Evolutionary conservation across 2,888 invertebrate species (phyloP).

Genomic region (Ditula angustiorana): DNA sequence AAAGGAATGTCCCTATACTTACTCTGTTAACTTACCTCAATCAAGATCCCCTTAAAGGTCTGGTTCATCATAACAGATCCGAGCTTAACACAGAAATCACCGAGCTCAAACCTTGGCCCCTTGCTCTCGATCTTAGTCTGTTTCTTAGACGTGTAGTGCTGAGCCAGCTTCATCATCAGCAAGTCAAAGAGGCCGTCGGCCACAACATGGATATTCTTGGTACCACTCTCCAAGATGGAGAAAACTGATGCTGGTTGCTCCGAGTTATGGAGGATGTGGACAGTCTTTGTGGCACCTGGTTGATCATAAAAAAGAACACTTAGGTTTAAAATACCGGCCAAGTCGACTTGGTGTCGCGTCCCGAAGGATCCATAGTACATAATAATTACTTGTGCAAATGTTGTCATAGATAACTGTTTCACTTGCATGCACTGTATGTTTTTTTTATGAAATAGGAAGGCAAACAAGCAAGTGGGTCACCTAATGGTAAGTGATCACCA

Average conservation of each 20-base stretch:
- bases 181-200: slow-evolving; percentile 96
- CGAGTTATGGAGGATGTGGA: slow-evolving; percentile 97
- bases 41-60: slow-evolving; percentile 96
- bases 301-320: slow-evolving; percentile 32
- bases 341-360: too few relatives aligned
- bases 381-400: too few relatives aligned
- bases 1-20: too few relatives aligned
- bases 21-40: slow-evolving; percentile 88
- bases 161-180: slow-evolving; percentile 94
- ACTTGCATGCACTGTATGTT: too few relatives aligned
- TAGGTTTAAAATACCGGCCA: too few relatives aligned
- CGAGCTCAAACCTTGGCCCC: slow-evolving; percentile 94
- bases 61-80: slow-evolving; percentile 97
- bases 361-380: too few relatives aligned
- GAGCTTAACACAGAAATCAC: slow-evolving; percentile 97
- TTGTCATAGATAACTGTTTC: too few relatives aligned
- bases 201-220: slow-evolving; percentile 93
- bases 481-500: too few relatives aligned
- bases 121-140: slow-evolving; percentile 95
- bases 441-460: too few relatives aligned
- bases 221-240: slow-evolving; percentile 94
- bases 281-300: slow-evolving; percentile 90
- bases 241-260: slow-evolving; percentile 98
- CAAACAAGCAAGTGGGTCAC: too few relatives aligned
- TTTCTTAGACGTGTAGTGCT: slow-evolving; percentile 95